Base-by-base conservation (phyloP, 2,113 vertebrate species). In the Spermophilus dauricus region DNA sequence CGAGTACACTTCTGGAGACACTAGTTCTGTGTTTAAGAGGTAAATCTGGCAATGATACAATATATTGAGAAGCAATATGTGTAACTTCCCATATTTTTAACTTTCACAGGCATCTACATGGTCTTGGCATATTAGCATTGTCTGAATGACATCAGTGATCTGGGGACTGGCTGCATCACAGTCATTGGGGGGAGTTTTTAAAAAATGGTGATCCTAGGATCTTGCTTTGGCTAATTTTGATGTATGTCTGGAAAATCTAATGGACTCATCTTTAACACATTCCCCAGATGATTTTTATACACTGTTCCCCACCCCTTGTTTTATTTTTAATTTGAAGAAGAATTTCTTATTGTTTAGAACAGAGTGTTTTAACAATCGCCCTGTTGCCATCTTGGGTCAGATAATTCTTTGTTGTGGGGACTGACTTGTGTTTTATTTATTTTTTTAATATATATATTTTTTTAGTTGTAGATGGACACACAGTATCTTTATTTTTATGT, bases 311-410 rank as follows among this genome's bases (percentile, higher is more conserved):
- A 8, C 1, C 37, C 16, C 4, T 42, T 2, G 48, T 82, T 73
- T 89, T 4, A 17, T 67, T 93, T 95, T 91, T 81, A 80, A 67
- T 95, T 97, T 88, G 48, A 90, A 18, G 61, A 87, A 89, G 61
- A 87, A 89, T 95, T 93, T 58, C 11, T 84, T 37, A 12, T 48
- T 32, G n/a, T 80, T 87, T 90, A 73, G 34, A 76, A 14, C 10
- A 67, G 51, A 58, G 3, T 75, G 65, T 61, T 94, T 72, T 16
- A 76, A 11, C 37, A 91, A 30, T 7, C 89, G 32, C n/a, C 67
- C 30, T 90, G 0, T 82, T 84, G 22, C 53, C 58, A 2, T 91
- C 78, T 91, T 53, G 37, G 34, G 37, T 51, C 17, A 32, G 61
- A 58, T 94, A 65, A 56, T 86, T 91, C 22, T 93, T 95, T 77